Conservation (phyloP, 2,888 invertebrate genomes). For the Yponomeuta malinellus region DNA sequence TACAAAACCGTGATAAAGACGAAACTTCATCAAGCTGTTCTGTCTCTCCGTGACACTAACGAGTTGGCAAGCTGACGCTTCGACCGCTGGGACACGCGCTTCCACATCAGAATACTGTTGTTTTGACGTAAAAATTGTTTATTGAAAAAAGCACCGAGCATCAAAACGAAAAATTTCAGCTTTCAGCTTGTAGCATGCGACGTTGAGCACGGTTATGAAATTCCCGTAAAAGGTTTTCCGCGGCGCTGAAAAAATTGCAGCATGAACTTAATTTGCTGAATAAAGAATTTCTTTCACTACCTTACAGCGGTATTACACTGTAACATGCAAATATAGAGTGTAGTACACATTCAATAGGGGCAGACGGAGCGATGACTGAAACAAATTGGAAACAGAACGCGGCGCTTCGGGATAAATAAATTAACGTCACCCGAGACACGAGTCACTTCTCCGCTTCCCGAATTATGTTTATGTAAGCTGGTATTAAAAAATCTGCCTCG, state of each 20-base stretch:
- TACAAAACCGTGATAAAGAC: neutral
- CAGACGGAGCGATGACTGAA: neutral
- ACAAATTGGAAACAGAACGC: neutral
- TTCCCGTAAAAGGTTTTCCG: neutral
- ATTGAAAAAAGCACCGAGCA: neutral
- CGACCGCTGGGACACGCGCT: neutral
- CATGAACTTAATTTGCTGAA: neutral
- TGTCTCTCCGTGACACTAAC: neutral
- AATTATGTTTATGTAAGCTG: neutral
- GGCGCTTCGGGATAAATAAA: neutral
- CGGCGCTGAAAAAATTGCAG: neutral
- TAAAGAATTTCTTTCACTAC: neutral
- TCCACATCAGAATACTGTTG: neutral
- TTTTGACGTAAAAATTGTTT: slow-evolving; percentile 1
- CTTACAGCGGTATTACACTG: neutral
- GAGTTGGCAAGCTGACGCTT: neutral
- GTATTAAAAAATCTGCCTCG: neutral
- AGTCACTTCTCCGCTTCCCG: neutral
- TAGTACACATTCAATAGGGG: neutral
- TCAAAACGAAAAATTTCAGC: neutral
- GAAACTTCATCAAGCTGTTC: neutral
- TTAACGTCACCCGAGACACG: neutral
- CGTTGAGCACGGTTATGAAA: neutral
- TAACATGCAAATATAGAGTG: neutral
- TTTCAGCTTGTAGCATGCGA: neutral